Evolutionary conservation across 2,113 vertebrate species (phyloP), one percentile per base, ranked within the genome.

Genomic region (Todiramphus saurophagus): DNA sequence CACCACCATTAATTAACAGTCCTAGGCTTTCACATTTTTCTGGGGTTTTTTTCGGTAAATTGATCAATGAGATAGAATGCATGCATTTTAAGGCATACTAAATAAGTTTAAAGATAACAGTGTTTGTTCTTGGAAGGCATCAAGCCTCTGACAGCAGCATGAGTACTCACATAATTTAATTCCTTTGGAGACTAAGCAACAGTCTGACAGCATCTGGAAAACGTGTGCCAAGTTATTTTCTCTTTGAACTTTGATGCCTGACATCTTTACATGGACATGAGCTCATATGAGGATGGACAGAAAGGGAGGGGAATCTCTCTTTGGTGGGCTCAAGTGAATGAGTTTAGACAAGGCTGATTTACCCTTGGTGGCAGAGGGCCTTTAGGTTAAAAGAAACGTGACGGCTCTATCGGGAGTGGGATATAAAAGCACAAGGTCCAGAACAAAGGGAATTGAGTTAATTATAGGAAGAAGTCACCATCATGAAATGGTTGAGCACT

Each of bases 281-380:
- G 84, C 89, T 95, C 87, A 92, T 89, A 90, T 89, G 44, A 96
- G 83, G 74, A 95, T 67, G 93, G 94, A 73, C 78, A 94, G 91
- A 92, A 93, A 73, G 44, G 83, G 92, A 97, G 80, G 83, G 69
- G 37, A 93, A 69, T 76, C 80, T 92, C 81, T 84, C 66, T 93
- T 84, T 89, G 83, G 80, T 95, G 81, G 70, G 67, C 69, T 93
- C 81, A 95, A 79, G 50, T 64, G 89, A 97, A 97, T 91, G 55
- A 94, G 74, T 66, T 95, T 83, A 93, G 96, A 96, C 89, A 94
- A 85, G 89, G 81, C 92, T 96, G 96, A 94, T 96, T 94, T 92
- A 95, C 83, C 89, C 73, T 87, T 74, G 30, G 69, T 94, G 86
- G 74, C 92, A 94, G 66, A 96, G 59, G 80, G 74, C 77, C 80